Percentiles rank a stretch among this genome's conserved stretches.
Evolutionary conservation across 2,113 vertebrate species (phyloP).

Genomic region (Sturnus vulgaris): DNA sequence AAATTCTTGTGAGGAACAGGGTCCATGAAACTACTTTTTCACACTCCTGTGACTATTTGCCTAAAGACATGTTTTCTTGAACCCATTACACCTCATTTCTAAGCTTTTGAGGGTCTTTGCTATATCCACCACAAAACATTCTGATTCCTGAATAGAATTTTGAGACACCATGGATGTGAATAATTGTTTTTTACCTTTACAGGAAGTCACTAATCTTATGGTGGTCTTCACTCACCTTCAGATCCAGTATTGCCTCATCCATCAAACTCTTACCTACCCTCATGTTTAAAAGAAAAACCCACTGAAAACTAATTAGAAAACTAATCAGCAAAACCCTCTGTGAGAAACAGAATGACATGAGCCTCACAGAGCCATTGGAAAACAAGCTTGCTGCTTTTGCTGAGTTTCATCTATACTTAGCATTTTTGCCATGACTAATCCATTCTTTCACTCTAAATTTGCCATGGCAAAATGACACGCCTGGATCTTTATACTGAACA

Average conservation of each 20-base stretch:
- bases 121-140: not conserved
- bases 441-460: slow-evolving; percentile 31
- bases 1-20: not conserved
- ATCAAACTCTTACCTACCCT: not conserved
- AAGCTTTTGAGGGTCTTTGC: not conserved
- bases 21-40: not conserved
- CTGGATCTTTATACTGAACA: not conserved
- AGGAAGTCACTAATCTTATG: not conserved
- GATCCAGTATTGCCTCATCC: not conserved
- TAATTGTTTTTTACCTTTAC: not conserved
- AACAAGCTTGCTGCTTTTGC: not conserved
- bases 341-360: not conserved
- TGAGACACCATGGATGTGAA: not conserved
- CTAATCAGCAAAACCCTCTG: not conserved
- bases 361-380: not conserved
- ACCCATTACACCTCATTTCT: not conserved
- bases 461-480: not conserved
- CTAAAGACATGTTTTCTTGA: not conserved
- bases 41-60: not conserved
- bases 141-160: not conserved
- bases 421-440: slow-evolving; percentile 43
- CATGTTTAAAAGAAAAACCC: not conserved
- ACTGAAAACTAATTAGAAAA: not conserved
- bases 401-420: not conserved
- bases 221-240: not conserved